Evolutionary conservation across 1,140 invertebrate genomes (phyloP).

Genomic region (Lucilia cuprina): DNA sequence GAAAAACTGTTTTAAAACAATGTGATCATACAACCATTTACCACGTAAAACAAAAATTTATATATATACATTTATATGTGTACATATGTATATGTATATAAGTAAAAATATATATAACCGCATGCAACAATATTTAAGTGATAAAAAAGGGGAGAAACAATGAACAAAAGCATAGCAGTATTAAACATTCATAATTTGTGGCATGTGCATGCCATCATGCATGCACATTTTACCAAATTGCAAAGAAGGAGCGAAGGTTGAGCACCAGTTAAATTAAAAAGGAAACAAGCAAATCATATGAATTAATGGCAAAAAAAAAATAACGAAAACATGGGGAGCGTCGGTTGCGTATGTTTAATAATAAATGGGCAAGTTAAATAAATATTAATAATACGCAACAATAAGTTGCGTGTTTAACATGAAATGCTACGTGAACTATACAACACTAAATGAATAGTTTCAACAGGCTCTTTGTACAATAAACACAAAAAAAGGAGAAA

Average conservation of each 20-base stretch:
- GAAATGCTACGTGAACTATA: background rate
- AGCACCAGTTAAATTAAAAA: background rate
- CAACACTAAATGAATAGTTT: background rate
- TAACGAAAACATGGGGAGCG: background rate
- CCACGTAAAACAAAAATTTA: background rate
- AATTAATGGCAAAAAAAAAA: background rate
- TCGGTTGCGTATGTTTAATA: conserved; percentile 4
- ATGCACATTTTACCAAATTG: background rate
- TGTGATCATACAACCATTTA: background rate
- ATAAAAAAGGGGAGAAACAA: background rate
- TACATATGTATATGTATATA: background rate
- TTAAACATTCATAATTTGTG: conserved; percentile 15
- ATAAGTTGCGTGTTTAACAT: background rate
- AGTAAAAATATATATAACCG: background rate
- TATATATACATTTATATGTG: background rate
- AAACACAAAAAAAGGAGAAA: background rate
- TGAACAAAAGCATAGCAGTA: background rate
- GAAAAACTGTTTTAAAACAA: background rate
- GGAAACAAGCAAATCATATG: background rate
- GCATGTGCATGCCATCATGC: background rate
- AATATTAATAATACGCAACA: conserved; percentile 15
- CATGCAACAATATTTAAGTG: conserved; percentile 1
- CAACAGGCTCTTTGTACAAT: background rate
- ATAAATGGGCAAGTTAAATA: background rate
- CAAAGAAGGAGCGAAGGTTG: too few relatives aligned